A percentile compares a stretch with the other conserved stretches of the same genome.
phyloP scores from a whole-genome alignment of 1,140 invertebrate genomes.

The Drosophila lacteicornis region DNA sequence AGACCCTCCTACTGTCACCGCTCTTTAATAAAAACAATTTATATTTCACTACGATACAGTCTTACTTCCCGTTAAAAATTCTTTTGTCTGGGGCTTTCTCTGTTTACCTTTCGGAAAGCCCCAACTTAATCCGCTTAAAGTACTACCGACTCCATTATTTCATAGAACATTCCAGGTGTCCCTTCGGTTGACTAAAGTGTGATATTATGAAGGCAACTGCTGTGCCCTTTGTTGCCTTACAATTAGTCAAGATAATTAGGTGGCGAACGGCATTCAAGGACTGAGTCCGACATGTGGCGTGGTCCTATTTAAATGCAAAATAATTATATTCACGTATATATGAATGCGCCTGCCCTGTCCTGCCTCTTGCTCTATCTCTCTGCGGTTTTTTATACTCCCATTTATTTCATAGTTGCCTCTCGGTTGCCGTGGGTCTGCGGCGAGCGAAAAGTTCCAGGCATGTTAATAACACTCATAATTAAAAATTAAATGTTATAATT shows the following conservation, averaged over 20 bases:
- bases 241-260: slow-evolving; percentile 63
- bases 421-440: slow-evolving; percentile 53
- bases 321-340: slow-evolving; percentile 51
- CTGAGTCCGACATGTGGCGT: slow-evolving; percentile 8
- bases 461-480: slow-evolving; percentile 81
- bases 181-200: slow-evolving; percentile 13
- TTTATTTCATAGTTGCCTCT: slow-evolving; percentile 54
- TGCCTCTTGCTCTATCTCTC: not conserved
- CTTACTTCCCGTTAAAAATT: not conserved
- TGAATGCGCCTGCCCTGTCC: slow-evolving; percentile 10
- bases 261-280: slow-evolving; percentile 47
- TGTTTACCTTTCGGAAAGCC: not conserved
- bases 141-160: not conserved
- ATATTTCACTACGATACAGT: not conserved
- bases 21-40: not conserved
- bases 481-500: slow-evolving; percentile 80
- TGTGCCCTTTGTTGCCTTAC: slow-evolving; percentile 22
- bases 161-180: slow-evolving; percentile 1
- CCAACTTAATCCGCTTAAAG: not conserved
- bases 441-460: slow-evolving; percentile 68
- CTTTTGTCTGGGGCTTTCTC: not conserved
- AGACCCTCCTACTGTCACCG: not conserved
- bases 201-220: slow-evolving; percentile 14
- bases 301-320: slow-evolving; percentile 68
- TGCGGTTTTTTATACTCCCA: slow-evolving; percentile 59